Base-by-base conservation (phyloP, 2,797 vertebrate species). In the Numenius phaeopus region DNA sequence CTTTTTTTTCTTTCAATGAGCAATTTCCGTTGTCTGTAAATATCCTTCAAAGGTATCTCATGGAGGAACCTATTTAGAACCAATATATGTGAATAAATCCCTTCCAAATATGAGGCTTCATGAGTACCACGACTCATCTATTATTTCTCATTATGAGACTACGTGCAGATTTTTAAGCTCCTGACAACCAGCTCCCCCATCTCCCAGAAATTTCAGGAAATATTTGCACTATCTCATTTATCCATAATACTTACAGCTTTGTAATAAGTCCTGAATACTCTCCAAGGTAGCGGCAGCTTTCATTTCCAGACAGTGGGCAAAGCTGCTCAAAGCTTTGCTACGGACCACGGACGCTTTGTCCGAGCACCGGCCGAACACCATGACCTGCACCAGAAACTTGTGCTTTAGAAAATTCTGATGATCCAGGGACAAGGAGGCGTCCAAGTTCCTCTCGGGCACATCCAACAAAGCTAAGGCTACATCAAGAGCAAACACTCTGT, bases 401-500 rank as follows among this genome's bases (percentile, higher is more conserved):
- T 99, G 99, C 5, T 98, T 95, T 14, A 99, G 95, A 75, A 99
- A 98, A 46, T 57, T 81, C 37, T 98, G 96, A 2, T 98, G 97
- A 26, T 99, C 98, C 3, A 86, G 73, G 19, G 98, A 96, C 58
- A 98, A 49, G 17, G 97, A 94, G 17, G 82, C 94, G 14, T 98
- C 98, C 0, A 19, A 23, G 2, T 34, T 97, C 84, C 99, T 98
- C 97, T 99, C 99, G 0, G 98, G 98, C 75, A 99, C 94, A 59
- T 99, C 98, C 97, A 99, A 93, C 65, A 99, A 96, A 86, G 98
- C 99, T 96, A 99, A 98, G 27, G 97, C 98, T 32, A 99, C 99
- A 20, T 99, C 99, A 58, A 99, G 98, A 13, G 99, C 99, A 94
- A 99, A 99, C 81, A 99, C 98, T 24, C 99, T 98, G 88, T 98